phyloP scores from a whole-genome alignment of 1,140 invertebrate species.

The Thaumetopoea pityocampa region DNA sequence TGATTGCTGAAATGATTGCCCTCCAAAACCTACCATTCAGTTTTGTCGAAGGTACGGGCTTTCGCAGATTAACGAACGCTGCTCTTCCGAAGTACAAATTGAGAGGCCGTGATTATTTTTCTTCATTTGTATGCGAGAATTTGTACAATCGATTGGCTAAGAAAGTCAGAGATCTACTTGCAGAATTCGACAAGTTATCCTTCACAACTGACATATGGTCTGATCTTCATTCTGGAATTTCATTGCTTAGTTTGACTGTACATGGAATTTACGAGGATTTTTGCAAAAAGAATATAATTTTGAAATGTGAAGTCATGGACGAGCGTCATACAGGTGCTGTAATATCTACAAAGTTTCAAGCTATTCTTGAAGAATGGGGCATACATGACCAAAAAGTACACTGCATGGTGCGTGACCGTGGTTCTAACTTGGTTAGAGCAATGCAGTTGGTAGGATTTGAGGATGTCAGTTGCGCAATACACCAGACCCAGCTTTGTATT shows the following conservation, averaged over 20 bases:
- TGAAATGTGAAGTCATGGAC: slow-evolving; percentile 15
- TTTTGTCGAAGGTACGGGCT: slow-evolving; percentile 28
- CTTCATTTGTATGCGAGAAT: slow-evolving; percentile 17
- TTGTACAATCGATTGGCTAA: slow-evolving; percentile 17
- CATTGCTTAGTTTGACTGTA: slow-evolving; percentile 10
- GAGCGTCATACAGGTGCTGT: slow-evolving; percentile 11
- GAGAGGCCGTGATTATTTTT: slow-evolving; percentile 22
- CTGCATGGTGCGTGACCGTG: slow-evolving; percentile 14
- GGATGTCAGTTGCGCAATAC: slow-evolving; percentile 24
- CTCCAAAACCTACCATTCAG: slow-evolving; percentile 25
- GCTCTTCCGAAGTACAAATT: slow-evolving; percentile 23
- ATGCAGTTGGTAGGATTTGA: slow-evolving; percentile 21
- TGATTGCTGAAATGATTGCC: slow-evolving; percentile 31
- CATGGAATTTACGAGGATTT: slow-evolving; percentile 16
- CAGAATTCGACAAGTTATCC: slow-evolving; percentile 15
- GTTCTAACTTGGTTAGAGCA: slow-evolving; percentile 14
- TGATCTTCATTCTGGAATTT: slow-evolving; percentile 9
- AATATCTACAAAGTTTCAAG: slow-evolving; percentile 8
- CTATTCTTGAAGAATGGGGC: slow-evolving; percentile 13
- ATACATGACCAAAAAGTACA: slow-evolving; percentile 15
- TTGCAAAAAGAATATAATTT: slow-evolving; percentile 9
- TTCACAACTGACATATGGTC: slow-evolving; percentile 20
- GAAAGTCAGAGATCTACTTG: slow-evolving; percentile 10
- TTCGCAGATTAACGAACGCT: slow-evolving; percentile 21
- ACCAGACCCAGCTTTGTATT: slow-evolving; percentile 15